Conservation (phyloP, 2,888 invertebrate species). For the Xanthia icteritia region DNA sequence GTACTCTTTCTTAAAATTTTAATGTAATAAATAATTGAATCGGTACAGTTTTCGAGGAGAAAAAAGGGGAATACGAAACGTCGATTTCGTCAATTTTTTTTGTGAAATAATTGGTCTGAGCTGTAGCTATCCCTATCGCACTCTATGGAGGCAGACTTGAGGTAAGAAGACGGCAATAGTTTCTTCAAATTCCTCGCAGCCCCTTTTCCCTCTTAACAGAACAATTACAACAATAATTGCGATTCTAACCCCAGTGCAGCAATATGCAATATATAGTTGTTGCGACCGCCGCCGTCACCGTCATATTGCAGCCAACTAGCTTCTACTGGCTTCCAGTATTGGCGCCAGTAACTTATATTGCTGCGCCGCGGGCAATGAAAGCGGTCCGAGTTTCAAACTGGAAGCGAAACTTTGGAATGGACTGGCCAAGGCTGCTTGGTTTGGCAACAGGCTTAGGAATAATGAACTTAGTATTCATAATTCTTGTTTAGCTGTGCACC, state of each 20-base stretch:
- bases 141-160: too few species aligned
- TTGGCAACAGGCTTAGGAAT: slow-evolving; percentile 16
- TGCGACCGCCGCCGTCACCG: slow-evolving; percentile 21
- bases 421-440: slow-evolving; percentile 4
- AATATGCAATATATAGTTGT: slow-evolving; percentile 58
- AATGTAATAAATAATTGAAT: too few species aligned
- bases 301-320: slow-evolving; percentile 49
- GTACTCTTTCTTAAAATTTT: too few species aligned
- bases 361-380: slow-evolving; percentile 58
- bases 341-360: slow-evolving; percentile 75
- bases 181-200: too few species aligned
- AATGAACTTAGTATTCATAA: not conserved
- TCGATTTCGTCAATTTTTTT: too few species aligned
- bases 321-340: slow-evolving; percentile 59
- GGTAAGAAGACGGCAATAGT: too few species aligned
- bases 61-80: too few species aligned
- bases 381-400: slow-evolving; percentile 44
- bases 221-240: slow-evolving; percentile 43
- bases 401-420: slow-evolving; percentile 34
- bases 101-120: too few species aligned
- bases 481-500: not conserved
- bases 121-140: too few species aligned
- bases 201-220: too few species aligned
- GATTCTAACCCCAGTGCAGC: slow-evolving; percentile 29
- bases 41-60: too few species aligned